Percentiles rank a stretch among this genome's conserved stretches.
phyloP scores from a whole-genome alignment of 2,888 invertebrate genomes.

The Eurytoma adleriae region DNA sequence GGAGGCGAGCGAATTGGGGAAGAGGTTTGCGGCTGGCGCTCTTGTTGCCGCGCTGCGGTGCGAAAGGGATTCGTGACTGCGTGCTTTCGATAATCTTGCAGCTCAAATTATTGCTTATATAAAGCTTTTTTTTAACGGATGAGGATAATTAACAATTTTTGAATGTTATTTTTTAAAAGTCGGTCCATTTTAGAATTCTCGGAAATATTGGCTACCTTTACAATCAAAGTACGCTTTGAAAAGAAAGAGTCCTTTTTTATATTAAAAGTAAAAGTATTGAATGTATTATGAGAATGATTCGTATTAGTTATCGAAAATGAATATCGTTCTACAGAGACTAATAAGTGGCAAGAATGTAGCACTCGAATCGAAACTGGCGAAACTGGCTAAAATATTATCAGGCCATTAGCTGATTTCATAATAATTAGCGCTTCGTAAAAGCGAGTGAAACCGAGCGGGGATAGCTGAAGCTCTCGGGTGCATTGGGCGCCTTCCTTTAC shows the following conservation, averaged over 20 bases:
- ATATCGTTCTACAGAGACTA: too few relatives aligned
- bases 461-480: neutral
- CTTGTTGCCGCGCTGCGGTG: slow-evolving; percentile 2
- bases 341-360: neutral
- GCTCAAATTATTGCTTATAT: slow-evolving; percentile 39
- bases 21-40: neutral
- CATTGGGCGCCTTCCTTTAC: neutral
- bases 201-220: too few relatives aligned
- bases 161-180: too few relatives aligned
- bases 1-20: slow-evolving; percentile 26
- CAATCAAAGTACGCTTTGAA: too few relatives aligned
- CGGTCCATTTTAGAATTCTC: too few relatives aligned
- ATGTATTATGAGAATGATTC: too few relatives aligned
- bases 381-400: neutral
- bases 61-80: slow-evolving; percentile 22
- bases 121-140: slow-evolving; percentile 12
- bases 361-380: neutral
- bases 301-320: too few relatives aligned
- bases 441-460: neutral
- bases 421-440: slow-evolving; percentile 32
- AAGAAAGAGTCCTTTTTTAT: too few relatives aligned
- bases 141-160: neutral
- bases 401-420: neutral
- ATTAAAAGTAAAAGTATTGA: too few relatives aligned
- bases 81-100: slow-evolving; percentile 42